phyloP scores from a whole-genome alignment of 2,113 vertebrate species.

The Phyllostomus discolor region DNA sequence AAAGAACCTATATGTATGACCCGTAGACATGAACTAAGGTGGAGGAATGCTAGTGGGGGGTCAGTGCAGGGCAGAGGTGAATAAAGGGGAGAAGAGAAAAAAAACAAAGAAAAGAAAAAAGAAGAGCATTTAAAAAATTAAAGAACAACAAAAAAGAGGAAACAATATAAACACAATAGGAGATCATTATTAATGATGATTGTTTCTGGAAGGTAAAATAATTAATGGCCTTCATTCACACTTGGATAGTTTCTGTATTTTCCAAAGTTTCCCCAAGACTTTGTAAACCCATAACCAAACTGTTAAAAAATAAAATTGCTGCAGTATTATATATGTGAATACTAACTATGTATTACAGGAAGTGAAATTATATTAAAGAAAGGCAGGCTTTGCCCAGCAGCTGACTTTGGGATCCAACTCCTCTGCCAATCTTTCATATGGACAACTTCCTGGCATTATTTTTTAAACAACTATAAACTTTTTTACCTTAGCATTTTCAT shows the following conservation, averaged over 20 bases:
- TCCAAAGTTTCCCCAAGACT: not conserved
- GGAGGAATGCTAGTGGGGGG: no score
- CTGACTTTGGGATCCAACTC: not conserved
- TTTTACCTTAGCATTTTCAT: not conserved
- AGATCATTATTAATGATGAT: not conserved
- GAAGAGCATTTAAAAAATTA: no score
- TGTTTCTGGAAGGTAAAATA: not conserved
- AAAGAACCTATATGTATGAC: no score
- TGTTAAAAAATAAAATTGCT: not conserved
- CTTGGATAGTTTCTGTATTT: not conserved
- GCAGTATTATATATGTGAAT: not conserved
- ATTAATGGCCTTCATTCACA: not conserved
- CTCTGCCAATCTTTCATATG: not conserved
- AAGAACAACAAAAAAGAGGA: no score
- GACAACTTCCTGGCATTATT: not conserved
- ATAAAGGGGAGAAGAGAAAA: no score
- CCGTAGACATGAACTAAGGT: no score
- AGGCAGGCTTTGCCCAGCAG: not conserved
- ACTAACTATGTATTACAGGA: not conserved
- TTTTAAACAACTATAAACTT: not conserved
- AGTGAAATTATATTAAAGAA: not conserved
- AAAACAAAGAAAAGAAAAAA: no score
- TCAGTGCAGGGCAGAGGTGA: no score
- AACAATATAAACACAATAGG: not conserved
- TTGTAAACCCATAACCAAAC: not conserved